Base-by-base conservation (phyloP, 2,888 invertebrate species). In the Terebella lapidaria region DNA sequence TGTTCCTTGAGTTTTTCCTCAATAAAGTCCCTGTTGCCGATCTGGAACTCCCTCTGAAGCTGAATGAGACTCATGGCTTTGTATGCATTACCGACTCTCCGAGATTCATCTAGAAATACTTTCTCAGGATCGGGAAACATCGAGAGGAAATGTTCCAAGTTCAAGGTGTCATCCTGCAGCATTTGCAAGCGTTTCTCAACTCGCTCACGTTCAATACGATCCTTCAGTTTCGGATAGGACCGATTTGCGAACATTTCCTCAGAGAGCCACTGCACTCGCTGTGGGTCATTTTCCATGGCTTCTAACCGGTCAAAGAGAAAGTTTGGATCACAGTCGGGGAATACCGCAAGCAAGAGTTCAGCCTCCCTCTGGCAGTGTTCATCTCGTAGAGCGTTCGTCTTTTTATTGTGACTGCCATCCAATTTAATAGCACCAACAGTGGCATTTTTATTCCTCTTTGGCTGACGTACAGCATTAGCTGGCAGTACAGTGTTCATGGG, bases 281-380 rank as follows among this genome's bases (percentile, higher is more conserved):
- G n/a, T n/a, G n/a, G n/a, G n/a, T n/a, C n/a, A n/a, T n/a, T n/a
- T n/a, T n/a, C n/a, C n/a, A n/a, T n/a, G n/a, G n/a, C n/a, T n/a
- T n/a, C n/a, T n/a, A 76, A 62, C 52, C 67, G 63, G 27, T 74
- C 66, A 62, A 66, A 72, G 18, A 77, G 55, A 64, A 70, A 76
- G 59, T 74, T 74, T 18, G 74, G 75, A 64, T 77, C 75, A 69
- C 75, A 75, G 55, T 76, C 75, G n/a, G 73, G 73, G 60, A 76
- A 75, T 52, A 77, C 68, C 45, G 68, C 69, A 58, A 60, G 64
- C 24, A 76, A 60, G 24, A 67, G 69, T n/a, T 72, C 69, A 26
- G 75, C 63, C 56, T 75, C 72, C n/a, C n/a, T 35, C n/a, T 35
- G 10, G 10, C 10, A 35, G 10, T 35, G 42, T 35, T 35, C 42